Conservation (phyloP, 2,113 vertebrate genomes). For the Fulica atra region DNA sequence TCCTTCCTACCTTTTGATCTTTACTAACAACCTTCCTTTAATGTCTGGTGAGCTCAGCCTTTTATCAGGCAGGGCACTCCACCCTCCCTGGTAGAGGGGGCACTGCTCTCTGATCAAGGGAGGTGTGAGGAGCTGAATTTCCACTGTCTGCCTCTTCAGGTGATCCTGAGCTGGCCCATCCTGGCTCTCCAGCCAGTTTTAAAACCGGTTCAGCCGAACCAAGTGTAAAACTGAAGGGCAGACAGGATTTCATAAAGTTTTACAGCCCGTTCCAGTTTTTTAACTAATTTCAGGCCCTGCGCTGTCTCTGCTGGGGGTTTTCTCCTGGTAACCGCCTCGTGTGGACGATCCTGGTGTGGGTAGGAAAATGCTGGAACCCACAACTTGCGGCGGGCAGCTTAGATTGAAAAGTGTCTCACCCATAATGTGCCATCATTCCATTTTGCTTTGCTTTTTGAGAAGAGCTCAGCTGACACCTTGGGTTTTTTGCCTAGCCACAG, state of each 20-base stretch:
- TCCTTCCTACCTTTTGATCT: constrained; percentile 59
- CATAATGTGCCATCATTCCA: neutral
- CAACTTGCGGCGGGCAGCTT: neutral
- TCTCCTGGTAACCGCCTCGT: neutral
- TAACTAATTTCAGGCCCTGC: neutral
- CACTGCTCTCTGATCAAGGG: neutral
- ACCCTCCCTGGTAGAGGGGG: constrained; percentile 11
- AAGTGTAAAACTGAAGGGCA: neutral
- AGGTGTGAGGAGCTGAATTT: neutral
- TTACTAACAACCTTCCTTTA: constrained; percentile 15
- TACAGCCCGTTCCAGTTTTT: neutral
- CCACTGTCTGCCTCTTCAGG: neutral
- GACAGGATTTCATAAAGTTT: neutral
- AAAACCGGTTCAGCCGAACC: constrained; percentile 37
- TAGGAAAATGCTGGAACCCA: neutral
- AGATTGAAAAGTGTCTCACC: neutral
- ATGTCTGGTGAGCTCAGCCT: constrained; percentile 53
- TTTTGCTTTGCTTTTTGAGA: neutral
- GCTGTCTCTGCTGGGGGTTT: neutral
- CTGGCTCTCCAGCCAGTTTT: constrained; percentile 27
- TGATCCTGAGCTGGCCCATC: neutral
- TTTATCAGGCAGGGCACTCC: constrained; percentile 39
- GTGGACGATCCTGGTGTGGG: neutral
- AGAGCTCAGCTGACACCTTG: neutral
- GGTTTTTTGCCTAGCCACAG: neutral